Evolutionary conservation across 2,113 vertebrate species (phyloP), one percentile per base, ranked within the genome.

Genomic region (Cardinalis cardinalis): DNA sequence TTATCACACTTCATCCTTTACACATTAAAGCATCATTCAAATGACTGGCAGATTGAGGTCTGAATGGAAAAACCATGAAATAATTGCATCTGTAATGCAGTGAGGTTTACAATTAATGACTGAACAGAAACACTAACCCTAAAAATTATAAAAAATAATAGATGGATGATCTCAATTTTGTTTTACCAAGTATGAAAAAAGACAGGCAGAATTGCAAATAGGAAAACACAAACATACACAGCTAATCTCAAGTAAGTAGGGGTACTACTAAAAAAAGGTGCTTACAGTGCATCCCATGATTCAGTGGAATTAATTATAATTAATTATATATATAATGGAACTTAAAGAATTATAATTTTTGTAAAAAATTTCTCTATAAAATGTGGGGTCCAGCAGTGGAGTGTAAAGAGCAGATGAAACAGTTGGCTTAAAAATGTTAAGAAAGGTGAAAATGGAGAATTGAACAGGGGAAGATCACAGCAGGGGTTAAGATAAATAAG

Each of bases 401-500:
- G 8, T 21, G 14, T 76, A 79, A 93, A 90, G 70, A 92, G 70
- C 84, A 82, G 76, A 76, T 46, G 46, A 43, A 25, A 89, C 52
- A 87, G 43, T 4, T 74, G 31, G n/a, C 43, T n/a, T 59, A 41
- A 87, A 91, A 76, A 55, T 3, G 3, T 6, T 61, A 84, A 81
- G 65, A 84, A 93, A 93, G 48, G 61, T 7, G 40, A 92, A 76
- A 71, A 90, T 58, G n/a, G 38, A 90, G 66, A 94, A 76, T 25
- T 59, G 59, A 90, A 52, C 32, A 34, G 65, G 77, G 59, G 28
- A 81, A 81, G 73, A 90, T 84, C 63, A 36, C 63, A 84, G 24
- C n/a, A 88, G 60, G 64, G 83, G 63, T 84, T 90, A 91, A 88
- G 71, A 83, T 66, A 95, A 94, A 94, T 92, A 95, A 87, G 84